Base-by-base conservation (phyloP, 2,113 vertebrate species). In the Pterophyllum scalare region DNA sequence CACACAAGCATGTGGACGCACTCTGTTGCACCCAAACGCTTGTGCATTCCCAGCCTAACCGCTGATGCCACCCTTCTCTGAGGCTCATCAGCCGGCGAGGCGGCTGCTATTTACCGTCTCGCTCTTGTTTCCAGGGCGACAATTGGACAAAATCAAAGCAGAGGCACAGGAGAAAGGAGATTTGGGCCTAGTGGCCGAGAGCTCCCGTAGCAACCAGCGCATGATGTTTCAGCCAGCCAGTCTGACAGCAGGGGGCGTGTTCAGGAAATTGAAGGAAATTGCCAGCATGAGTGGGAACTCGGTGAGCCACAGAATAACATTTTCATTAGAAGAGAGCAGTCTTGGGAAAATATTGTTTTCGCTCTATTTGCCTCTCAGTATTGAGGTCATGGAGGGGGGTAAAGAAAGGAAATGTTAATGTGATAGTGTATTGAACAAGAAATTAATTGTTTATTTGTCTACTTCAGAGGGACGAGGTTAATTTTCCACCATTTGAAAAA, bases 141-240 rank as follows among this genome's bases (percentile, higher is more conserved):
- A 98, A 85, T 91, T 98, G 89, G 97, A 97, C 87, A 95, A 96
- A 31, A 94, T 98, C 82, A 97, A 97, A 88, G 95, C 95, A 0
- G 97, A 97, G 89, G 96, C 94, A 0, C 96, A 96, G 17, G 97
- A 98, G 93, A 97, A 95, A 58, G 97, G 97, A 0, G 97, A 98
- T 11, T 60, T 98, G 81, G 97, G 97, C 72, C 94, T 98, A 28
- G 97, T 98, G 88, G 97, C 97, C 0, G 97, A 98, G 94, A 97
- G 92, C 81, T 98, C 97, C 89, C 97, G 97, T 72, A 96, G 96
- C 92, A 98, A 96, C 80, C 97, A 98, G 89, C 94, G 97, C 59
- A 97, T 94, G 74, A 96, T 98, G 97, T 96, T 98, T 89, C 94
- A 95, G 0, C 97, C 97, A 0, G 96, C 97, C 2, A 96, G 92